Evolutionary conservation across 2,113 vertebrate genomes (phyloP).

Genomic region (Saccopteryx bilineata): DNA sequence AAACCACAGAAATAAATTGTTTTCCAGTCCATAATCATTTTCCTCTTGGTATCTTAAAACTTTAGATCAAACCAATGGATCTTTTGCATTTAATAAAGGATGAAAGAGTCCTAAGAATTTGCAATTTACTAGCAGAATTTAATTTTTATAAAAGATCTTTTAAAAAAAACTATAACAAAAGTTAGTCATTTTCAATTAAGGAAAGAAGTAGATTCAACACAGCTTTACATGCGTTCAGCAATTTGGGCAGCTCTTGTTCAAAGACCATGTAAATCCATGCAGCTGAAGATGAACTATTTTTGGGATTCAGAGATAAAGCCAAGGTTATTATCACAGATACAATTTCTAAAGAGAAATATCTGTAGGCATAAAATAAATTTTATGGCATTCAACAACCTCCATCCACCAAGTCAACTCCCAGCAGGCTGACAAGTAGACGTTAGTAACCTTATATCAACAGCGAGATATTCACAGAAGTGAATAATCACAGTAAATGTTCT

Average conservation of each 20-base stretch:
- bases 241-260: background rate
- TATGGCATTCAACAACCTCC: background rate
- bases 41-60: constrained; percentile 81
- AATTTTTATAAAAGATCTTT: constrained; percentile 38
- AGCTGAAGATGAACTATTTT: background rate
- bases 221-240: background rate
- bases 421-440: background rate
- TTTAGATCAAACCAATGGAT: constrained; percentile 70
- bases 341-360: background rate
- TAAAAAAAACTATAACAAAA: constrained; percentile 7
- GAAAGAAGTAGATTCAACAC: background rate
- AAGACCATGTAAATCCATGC: background rate
- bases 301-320: background rate
- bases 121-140: constrained; percentile 37
- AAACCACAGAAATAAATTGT: constrained; percentile 85
- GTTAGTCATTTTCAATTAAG: constrained; percentile 23
- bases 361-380: background rate
- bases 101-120: constrained; percentile 39
- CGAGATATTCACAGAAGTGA: background rate
- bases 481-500: background rate
- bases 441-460: background rate
- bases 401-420: background rate
- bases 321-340: background rate
- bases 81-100: constrained; percentile 73
- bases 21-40: constrained; percentile 77